Percentiles rank a stretch among this genome's conserved stretches.
Evolutionary conservation across 2,797 vertebrate species (phyloP).

Genomic region (Channa striata): DNA sequence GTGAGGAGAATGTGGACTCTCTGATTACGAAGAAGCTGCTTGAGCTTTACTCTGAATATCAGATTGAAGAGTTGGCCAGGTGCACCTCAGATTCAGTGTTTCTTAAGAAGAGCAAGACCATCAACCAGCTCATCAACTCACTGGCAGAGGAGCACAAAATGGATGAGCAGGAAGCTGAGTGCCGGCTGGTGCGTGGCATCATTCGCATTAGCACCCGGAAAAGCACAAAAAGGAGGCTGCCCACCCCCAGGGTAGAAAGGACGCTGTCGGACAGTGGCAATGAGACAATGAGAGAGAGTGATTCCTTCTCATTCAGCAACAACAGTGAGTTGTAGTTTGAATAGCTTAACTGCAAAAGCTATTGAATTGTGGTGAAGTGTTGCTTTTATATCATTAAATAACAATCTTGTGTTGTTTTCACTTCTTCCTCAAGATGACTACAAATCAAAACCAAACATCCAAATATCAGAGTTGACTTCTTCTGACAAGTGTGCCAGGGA

Average conservation of each 20-base stretch:
- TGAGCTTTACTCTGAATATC: slow-evolving; percentile 95
- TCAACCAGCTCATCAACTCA: slow-evolving; percentile 95
- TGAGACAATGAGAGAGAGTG: slow-evolving; percentile 91
- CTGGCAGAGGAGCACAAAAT: slow-evolving; percentile 95
- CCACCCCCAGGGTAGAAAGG: slow-evolving; percentile 57
- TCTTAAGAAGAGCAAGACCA: slow-evolving; percentile 92
- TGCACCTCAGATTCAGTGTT: slow-evolving; percentile 96
- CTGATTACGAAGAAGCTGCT: slow-evolving; percentile 94
- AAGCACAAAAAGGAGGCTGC: slow-evolving; percentile 75
- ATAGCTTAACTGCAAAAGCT: background rate
- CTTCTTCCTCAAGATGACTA: slow-evolving; percentile 78
- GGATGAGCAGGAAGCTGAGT: slow-evolving; percentile 94
- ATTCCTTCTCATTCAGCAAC: slow-evolving; percentile 84
- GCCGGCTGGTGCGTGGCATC: slow-evolving; percentile 93
- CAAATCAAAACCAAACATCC: slow-evolving; percentile 86
- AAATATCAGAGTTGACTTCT: slow-evolving; percentile 92
- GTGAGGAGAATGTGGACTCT: slow-evolving; percentile 89
- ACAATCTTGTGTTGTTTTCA: slow-evolving; percentile 11
- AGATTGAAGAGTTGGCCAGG: slow-evolving; percentile 95
- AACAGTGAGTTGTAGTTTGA: slow-evolving; percentile 85
- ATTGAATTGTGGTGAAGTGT: background rate
- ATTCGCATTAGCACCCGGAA: slow-evolving; percentile 97
- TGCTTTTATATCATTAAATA: background rate
- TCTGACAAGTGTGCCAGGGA: slow-evolving; percentile 92
- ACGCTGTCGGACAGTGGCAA: slow-evolving; percentile 92